Conservation (phyloP, 2,797 vertebrate genomes). For the Liparis tanakae region DNA sequence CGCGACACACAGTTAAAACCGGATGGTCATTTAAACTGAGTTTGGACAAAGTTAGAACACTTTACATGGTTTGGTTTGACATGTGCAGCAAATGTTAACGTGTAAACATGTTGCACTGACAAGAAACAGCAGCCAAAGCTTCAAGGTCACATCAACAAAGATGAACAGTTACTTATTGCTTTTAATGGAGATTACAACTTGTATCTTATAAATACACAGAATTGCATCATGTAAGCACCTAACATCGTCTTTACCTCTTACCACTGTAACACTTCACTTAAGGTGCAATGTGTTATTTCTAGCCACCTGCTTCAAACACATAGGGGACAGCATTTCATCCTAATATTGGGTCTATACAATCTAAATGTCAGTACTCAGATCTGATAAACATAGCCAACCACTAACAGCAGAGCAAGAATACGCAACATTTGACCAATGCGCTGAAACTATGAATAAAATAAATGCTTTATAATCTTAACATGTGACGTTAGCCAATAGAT, state of each 20-base stretch:
- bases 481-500: neutral
- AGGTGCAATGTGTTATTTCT: neutral
- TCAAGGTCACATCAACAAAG: slow-evolving; percentile 5
- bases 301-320: neutral
- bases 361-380: neutral
- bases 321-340: neutral
- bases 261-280: neutral
- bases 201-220: neutral
- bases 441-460: neutral
- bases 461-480: neutral
- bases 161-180: neutral
- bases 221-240: neutral
- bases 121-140: neutral
- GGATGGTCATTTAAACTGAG: slow-evolving; percentile 17
- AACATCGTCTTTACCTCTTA: neutral
- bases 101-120: neutral
- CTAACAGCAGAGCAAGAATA: neutral
- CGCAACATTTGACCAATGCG: neutral
- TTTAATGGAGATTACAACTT: neutral
- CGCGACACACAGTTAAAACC: slow-evolving; percentile 23
- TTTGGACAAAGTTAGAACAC: slow-evolving; percentile 8
- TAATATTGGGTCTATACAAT: neutral
- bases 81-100: neutral
- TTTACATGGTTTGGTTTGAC: neutral
- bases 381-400: neutral